Evolutionary conservation across 2,797 vertebrate genomes (phyloP), one percentile per base, ranked within the genome.

Genomic region (Ibycter americanus): DNA sequence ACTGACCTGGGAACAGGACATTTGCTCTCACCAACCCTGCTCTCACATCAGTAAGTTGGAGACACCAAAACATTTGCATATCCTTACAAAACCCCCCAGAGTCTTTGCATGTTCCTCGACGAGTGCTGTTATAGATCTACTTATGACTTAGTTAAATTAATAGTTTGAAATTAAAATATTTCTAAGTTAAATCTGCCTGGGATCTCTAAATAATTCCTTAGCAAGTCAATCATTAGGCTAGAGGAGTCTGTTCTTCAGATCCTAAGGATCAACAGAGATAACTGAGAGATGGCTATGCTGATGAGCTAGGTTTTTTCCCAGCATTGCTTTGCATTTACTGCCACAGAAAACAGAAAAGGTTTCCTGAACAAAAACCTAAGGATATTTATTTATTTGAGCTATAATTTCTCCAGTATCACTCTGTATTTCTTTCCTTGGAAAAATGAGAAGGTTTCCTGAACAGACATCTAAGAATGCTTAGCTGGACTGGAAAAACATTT

Each of bases 401-500:
- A 71, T n/a, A 63, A 12, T 83, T 96, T 91, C 77, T 78, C 38
- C 27, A 73, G 51, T 55, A 83, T 68, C 0, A 0, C 46, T 70
- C 32, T 49, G 27, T 65, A 88, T 88, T 95, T 83, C 79, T 94
- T 61, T 54, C 68, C 34, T 93, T 92, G 62, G 87, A 91, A 95
- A 96, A 96, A 87, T 10, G 31, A 96, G 88, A 72, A 42, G 22
- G 32, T 68, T 93, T 78, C 82, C 49, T 62, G 56, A 90, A 77
- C 54, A 93, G 92, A 84, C 27, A 88, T 67, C 86, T 91, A 74
- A 82, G 61, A 78, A 61, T 68, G 66, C 84, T 94, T 71, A 87
- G 83, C 66, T 71, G 56, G 70, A 71, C 62, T 88, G 86, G 74
- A 95, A 90, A n/a, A 96, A 94, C 63, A 67, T 95, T 95, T 92